phyloP scores from a whole-genome alignment of 2,113 vertebrate species.

The Leucosticte australis region DNA sequence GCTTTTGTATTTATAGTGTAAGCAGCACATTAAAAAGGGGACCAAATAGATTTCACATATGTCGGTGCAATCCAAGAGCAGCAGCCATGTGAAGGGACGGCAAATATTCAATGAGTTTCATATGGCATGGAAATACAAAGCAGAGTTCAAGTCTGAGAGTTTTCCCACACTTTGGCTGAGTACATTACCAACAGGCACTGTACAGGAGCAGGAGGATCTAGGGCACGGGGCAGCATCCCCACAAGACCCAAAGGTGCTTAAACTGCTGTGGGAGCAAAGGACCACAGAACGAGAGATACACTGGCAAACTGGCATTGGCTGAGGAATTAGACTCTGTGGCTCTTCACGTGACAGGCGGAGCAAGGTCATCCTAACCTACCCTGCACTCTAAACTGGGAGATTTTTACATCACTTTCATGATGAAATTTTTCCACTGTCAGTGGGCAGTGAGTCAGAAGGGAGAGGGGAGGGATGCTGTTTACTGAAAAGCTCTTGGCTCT shows the following conservation, averaged over 20 bases:
- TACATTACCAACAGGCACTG: not conserved
- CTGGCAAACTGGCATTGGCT: not conserved
- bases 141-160: conserved; percentile 30
- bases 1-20: conserved; percentile 55
- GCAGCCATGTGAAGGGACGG: conserved; percentile 50
- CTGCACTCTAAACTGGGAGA: not conserved
- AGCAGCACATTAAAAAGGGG: conserved; percentile 20
- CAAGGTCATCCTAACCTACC: not conserved
- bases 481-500: conserved; percentile 4
- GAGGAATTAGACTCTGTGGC: not conserved
- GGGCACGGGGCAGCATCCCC: not conserved
- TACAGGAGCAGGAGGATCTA: not conserved
- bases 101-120: conserved; percentile 47
- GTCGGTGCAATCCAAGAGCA: conserved; percentile 38
- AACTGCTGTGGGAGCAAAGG: not conserved
- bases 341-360: not conserved
- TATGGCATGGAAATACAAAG: conserved; percentile 43
- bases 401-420: not conserved
- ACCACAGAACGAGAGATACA: not conserved
- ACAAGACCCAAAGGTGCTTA: not conserved
- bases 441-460: conserved; percentile 6
- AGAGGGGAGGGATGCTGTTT: conserved; percentile 10
- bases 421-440: conserved; percentile 17
- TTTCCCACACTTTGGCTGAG: conserved; percentile 57
- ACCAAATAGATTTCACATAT: conserved; percentile 61